phyloP scores from a whole-genome alignment of 1,140 invertebrate genomes.

The Acromyrmex echinatior region DNA sequence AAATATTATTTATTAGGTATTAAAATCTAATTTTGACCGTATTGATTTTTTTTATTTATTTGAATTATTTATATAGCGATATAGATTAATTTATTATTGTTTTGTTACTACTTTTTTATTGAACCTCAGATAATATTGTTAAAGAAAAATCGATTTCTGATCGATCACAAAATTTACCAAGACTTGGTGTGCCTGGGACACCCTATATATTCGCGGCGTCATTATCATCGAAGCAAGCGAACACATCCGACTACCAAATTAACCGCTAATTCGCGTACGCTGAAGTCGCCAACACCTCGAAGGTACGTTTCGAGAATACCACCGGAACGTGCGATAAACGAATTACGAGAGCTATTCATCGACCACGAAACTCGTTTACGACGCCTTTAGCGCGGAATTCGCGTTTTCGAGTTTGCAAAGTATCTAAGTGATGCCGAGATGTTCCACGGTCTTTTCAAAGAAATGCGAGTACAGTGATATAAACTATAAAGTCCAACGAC shows the following conservation, averaged over 20 bases:
- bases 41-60: no score
- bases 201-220: background rate
- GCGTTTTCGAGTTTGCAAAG: constrained; percentile 35
- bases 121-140: background rate
- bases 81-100: no score
- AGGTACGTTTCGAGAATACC: constrained; percentile 50
- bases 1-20: no score
- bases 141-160: background rate
- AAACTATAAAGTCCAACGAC: background rate
- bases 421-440: constrained; percentile 1
- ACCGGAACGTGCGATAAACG: constrained; percentile 67
- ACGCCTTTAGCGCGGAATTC: constrained; percentile 48
- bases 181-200: background rate
- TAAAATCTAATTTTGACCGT: no score
- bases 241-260: constrained; percentile 52
- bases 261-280: constrained; percentile 65
- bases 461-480: constrained; percentile 12
- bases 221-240: constrained; percentile 44
- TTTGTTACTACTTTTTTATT: background rate
- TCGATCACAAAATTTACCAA: background rate
- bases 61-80: no score
- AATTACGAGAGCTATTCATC: constrained; percentile 65
- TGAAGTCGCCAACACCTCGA: constrained; percentile 49
- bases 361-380: constrained; percentile 56
- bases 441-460: background rate